These are phyloP conservation scores for Centropristis striata DNA, from an alignment of 2,113 vertebrate genomes.

Conservation along the genomic window DNA sequence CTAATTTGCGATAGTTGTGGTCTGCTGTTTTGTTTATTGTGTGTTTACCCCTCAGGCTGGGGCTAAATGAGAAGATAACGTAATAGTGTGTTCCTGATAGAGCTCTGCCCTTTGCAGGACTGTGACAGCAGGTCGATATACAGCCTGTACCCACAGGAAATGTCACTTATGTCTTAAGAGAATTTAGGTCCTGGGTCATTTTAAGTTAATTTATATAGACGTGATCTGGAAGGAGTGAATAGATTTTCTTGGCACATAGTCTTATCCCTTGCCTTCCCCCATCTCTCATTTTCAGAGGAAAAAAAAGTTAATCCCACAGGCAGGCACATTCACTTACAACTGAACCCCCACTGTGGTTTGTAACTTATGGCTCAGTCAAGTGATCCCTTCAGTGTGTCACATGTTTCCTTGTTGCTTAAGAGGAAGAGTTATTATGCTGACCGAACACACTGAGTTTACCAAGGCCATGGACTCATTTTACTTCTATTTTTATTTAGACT, in stretches of 20 bases:
- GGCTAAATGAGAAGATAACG: constrained; percentile 79
- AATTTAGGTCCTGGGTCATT: constrained; percentile 44
- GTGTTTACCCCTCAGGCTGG: constrained; percentile 75
- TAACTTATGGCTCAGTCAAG: constrained; percentile 71
- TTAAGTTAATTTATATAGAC: constrained; percentile 44
- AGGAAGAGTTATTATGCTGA: constrained; percentile 46
- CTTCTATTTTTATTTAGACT: neutral
- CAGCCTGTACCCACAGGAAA: constrained; percentile 56
- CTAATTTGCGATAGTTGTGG: constrained; percentile 59
- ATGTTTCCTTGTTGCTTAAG: constrained; percentile 67
- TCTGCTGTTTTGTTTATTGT: constrained; percentile 75
- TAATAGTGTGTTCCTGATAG: constrained; percentile 72
- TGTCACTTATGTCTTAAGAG: constrained; percentile 55
- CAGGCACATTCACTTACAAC: constrained; percentile 21
- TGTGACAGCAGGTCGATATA: constrained; percentile 58
- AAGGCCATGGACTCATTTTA: constrained; percentile 18
- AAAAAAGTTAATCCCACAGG: constrained; percentile 34
- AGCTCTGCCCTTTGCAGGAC: constrained; percentile 77
- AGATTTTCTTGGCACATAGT: constrained; percentile 14
- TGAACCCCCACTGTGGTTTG: constrained; percentile 25
- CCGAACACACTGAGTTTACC: constrained; percentile 5
- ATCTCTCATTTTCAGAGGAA: neutral
- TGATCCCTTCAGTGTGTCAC: constrained; percentile 77
- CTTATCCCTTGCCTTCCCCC: neutral
- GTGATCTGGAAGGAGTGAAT: constrained; percentile 12